Evolutionary conservation across 2,113 vertebrate species (phyloP).

Genomic region (Orthonyx spaldingii): DNA sequence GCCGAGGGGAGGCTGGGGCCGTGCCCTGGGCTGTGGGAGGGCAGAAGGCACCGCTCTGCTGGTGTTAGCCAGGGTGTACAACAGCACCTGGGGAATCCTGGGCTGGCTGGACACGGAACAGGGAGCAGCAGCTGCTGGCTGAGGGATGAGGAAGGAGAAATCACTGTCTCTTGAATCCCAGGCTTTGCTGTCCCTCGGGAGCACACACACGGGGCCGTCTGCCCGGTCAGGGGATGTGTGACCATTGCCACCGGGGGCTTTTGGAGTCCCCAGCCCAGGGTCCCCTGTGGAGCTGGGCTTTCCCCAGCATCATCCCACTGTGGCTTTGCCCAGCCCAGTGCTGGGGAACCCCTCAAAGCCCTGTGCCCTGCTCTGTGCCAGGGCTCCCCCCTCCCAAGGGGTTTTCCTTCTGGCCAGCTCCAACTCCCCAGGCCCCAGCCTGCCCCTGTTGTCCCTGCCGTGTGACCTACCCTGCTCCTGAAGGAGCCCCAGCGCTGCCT

Average conservation of each 20-base stretch:
- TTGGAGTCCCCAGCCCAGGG: neutral
- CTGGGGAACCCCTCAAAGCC: neutral
- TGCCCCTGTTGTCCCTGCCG: rapidly evolving
- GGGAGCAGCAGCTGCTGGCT: neutral
- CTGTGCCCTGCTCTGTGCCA: neutral
- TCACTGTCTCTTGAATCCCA: neutral
- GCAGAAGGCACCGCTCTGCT: too few species aligned
- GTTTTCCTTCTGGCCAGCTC: neutral
- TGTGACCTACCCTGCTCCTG: neutral
- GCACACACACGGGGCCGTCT: neutral
- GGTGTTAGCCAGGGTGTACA: neutral
- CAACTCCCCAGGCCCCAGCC: rapidly evolving
- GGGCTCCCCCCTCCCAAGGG: neutral
- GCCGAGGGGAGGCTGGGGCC: neutral
- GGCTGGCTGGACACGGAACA: neutral
- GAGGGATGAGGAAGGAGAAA: neutral
- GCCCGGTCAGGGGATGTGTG: neutral
- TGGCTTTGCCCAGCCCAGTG: neutral
- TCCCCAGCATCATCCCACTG: neutral
- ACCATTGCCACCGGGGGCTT: neutral
- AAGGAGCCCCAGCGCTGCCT: neutral
- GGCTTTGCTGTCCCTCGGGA: neutral
- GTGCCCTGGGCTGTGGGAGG: neutral
- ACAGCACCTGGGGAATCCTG: neutral
- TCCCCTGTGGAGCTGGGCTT: neutral